Percentiles rank a stretch among this genome's conserved stretches.
These are phyloP conservation scores for Notiomystis cincta DNA, from an alignment of 2,113 vertebrate species.

Conservation along the genomic window DNA sequence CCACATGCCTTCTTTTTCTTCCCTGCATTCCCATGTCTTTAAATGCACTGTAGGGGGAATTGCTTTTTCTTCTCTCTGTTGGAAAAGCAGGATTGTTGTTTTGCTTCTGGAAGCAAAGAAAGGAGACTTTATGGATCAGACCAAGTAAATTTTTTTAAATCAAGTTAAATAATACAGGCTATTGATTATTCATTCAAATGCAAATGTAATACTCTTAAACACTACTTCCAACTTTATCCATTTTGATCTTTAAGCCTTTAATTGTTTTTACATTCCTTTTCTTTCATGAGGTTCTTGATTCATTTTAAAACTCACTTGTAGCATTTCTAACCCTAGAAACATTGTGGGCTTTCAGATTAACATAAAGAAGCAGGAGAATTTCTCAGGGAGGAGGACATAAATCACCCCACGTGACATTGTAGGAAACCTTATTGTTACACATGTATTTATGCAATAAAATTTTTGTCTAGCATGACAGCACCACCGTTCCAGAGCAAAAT, in stretches of 20 bases:
- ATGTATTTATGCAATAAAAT: not conserved
- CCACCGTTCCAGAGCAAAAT: not conserved
- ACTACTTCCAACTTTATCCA: not conserved
- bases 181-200: not conserved
- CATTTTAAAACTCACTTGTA: not conserved
- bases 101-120: not conserved
- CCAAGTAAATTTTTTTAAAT: not conserved
- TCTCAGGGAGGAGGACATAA: not conserved
- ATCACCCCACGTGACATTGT: rapidly evolving
- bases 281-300: not conserved
- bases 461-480: not conserved
- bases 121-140: not conserved
- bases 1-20: not conserved
- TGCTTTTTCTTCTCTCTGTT: not conserved
- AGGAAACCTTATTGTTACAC: not conserved
- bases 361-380: not conserved
- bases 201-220: not conserved
- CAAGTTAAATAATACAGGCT: not conserved
- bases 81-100: not conserved
- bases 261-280: not conserved
- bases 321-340: not conserved
- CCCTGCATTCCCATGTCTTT: not conserved
- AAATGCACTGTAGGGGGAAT: not conserved
- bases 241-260: not conserved
- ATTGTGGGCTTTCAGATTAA: not conserved